Base-by-base conservation (phyloP, 2,113 vertebrate genomes). In the Brachyhypopomus occidentalis region DNA sequence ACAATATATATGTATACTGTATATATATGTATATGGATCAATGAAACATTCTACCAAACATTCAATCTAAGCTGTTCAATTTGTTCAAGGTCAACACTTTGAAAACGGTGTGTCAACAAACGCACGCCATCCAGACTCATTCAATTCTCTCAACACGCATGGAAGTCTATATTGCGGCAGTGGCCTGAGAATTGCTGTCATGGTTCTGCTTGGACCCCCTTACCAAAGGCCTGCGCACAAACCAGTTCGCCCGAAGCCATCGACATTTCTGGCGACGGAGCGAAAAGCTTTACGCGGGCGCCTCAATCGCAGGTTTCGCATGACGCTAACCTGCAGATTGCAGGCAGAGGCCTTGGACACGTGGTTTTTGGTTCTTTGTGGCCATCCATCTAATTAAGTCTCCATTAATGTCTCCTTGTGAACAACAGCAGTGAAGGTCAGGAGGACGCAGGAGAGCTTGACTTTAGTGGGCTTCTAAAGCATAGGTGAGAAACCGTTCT, bases 381-480 rank as follows among this genome's bases (percentile, higher is more conserved):
- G 88, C 75, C 86, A 88, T 83, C 90, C 89, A 72, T 89, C 76
- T 92, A 90, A 92, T 89, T 94, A 89, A 94, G 92, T 92, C 89
- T 92, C 84, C 86, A 94, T 95, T 95, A 96, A 95, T 96, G 95
- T 94, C 94, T 94, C 90, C 94, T 95, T 95, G 93, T 96, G 93
- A 95, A 97, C 91, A 93, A 97, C 97, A 97, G 97, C 83, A 96
- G 94, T 94, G 97, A 98, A 92, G 97, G 97, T 92, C 97, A 97
- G 96, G 98, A 99, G 0, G 98, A 99, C 96, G 97, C 97, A 95
- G 98, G 98, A 80, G 98, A 99, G 87, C 97, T 99, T 96, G 98
- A 99, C 95, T 99, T 99, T 98, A 99, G 98, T 97, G 98, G 96
- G 93, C 97, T 99, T 91, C 96, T 99, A 94, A 99, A 99, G 95